Base-by-base conservation (phyloP, 2,113 vertebrate species). In the Catagonus wagneri region DNA sequence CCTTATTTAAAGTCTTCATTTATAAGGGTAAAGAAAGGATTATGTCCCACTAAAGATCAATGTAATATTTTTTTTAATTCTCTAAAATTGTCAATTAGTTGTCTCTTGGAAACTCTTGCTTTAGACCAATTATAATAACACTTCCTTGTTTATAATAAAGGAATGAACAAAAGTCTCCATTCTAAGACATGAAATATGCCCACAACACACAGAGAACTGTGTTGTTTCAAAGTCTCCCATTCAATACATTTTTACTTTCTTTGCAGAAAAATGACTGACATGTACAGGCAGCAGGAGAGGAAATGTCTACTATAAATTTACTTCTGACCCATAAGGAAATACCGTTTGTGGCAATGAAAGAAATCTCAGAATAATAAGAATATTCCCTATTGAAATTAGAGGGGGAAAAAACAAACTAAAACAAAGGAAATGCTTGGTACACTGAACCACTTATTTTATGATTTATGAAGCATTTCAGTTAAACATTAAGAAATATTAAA, bases 111-210 rank as follows among this genome's bases (percentile, higher is more conserved):
- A 94, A 91, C n/a, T 54, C n/a, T 66, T 96, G 52, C 7, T 83
- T 94, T 54, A 90, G 27, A 58, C 3, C 9, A 80, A 14, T 81
- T 75, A 86, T 13, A 80, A 72, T 72, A 78, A 83, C 0, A 71
- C 36, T 10, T 50, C 32, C 56, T 54, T 90, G 71, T 66, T 95
- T 16, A 75, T 83, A 89, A 95, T 84, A 83, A 12, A 23, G 39
- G 63, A 92, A 95, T 92, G 54, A 95, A 95, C 44, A 92, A 83
- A 95, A 87, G 60, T 75, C 58, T 60, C 63, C 23, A 83, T 63
- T 92, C 61, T 85, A 90, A 90, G 15, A 52, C 23, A 50, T 74
- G 5, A 86, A 94, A 95, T 39, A 88, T 34, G 11, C 34, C 52
- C 25, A 39, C 23, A 75, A 76, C 27, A 90, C 19, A 88, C 13